Evolutionary conservation across 1,140 invertebrate species (phyloP).

Genomic region (Conus ventricosus): DNA sequence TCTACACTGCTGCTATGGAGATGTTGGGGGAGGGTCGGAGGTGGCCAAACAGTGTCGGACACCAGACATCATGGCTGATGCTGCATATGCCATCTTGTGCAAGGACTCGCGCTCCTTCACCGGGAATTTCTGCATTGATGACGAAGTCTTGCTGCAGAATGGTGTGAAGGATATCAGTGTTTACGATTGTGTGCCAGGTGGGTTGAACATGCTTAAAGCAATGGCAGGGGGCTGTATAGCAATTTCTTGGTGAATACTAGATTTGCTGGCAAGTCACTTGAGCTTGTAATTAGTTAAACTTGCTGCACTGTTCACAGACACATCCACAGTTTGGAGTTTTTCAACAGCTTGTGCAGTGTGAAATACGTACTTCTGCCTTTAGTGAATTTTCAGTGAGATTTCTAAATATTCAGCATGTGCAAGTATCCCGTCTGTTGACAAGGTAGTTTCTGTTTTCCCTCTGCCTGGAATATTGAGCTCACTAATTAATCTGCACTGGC

Average conservation of each 20-base stretch:
- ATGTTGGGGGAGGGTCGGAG: conserved; percentile 88
- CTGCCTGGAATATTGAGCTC: too few relatives aligned
- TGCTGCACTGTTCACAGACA: neutral
- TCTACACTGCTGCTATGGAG: conserved; percentile 96
- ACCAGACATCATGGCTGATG: conserved; percentile 94
- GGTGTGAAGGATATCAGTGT: conserved; percentile 86
- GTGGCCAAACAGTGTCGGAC: conserved; percentile 83
- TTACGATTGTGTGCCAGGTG: conserved; percentile 82
- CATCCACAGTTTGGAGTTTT: too few relatives aligned
- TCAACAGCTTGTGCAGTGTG: too few relatives aligned
- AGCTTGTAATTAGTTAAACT: neutral
- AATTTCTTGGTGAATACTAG: neutral
- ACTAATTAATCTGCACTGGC: too few relatives aligned
- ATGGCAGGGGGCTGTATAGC: neutral
- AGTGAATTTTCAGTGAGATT: too few relatives aligned
- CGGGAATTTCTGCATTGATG: conserved; percentile 96
- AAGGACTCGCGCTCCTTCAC: conserved; percentile 86
- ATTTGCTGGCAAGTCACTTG: neutral
- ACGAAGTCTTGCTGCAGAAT: conserved; percentile 90
- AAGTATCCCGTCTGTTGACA: too few relatives aligned
- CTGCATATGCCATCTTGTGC: conserved; percentile 92
- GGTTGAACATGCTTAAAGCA: neutral
- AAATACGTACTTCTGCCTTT: too few relatives aligned
- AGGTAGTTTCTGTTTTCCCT: too few relatives aligned
- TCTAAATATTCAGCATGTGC: too few relatives aligned